phyloP scores from a whole-genome alignment of 2,113 vertebrate species.

The Anser cygnoides region DNA sequence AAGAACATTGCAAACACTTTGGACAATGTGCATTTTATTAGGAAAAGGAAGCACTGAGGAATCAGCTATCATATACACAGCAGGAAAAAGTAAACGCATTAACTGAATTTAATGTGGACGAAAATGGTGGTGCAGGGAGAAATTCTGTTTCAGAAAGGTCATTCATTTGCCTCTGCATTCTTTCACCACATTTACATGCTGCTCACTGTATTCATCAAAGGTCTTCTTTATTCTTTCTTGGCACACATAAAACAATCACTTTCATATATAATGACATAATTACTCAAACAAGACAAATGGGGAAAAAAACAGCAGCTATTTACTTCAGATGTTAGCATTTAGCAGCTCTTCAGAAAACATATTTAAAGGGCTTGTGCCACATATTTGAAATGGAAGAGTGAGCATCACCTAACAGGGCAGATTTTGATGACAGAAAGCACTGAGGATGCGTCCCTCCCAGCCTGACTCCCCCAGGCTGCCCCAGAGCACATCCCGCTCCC shows the following conservation, averaged over 20 bases:
- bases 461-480: background rate
- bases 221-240: constrained; percentile 71
- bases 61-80: constrained; percentile 8
- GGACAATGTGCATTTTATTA: constrained; percentile 50
- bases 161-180: constrained; percentile 71
- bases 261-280: constrained; percentile 59
- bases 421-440: background rate
- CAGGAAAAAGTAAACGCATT: constrained; percentile 33
- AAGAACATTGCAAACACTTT: background rate
- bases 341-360: background rate
- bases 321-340: constrained; percentile 3
- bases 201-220: constrained; percentile 67
- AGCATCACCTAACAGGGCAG: background rate
- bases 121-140: constrained; percentile 43
- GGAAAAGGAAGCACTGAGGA: constrained; percentile 32
- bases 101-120: background rate
- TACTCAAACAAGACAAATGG: constrained; percentile 23
- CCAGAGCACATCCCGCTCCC: background rate
- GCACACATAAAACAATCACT: constrained; percentile 40
- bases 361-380: background rate
- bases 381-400: background rate
- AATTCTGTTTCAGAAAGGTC: constrained; percentile 75
- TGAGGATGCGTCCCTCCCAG: background rate
- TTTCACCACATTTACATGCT: constrained; percentile 37
- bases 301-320: background rate